Base-by-base conservation (phyloP, 2,888 invertebrate species). In the Luperina testacea region DNA sequence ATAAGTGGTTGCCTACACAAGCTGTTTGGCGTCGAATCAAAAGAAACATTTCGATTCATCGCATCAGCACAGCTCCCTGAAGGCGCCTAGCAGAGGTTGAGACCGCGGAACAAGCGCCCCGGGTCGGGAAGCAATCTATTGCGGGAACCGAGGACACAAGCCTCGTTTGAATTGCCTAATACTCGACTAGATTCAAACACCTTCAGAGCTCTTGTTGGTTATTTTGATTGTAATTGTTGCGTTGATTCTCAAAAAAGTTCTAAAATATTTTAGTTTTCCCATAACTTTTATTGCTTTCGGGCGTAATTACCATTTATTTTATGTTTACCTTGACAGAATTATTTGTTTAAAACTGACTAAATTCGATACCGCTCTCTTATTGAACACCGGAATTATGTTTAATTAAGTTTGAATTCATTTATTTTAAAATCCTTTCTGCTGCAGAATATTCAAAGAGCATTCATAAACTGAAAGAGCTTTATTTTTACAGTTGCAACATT, bases 111-210 rank as follows among this genome's bases (percentile, higher is more conserved):
- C 83, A 78, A 77, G 80, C 88, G 91, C 92, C 90, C 70, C 85
- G 81, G 88, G 91, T 87, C 80, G 86, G 88, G 87, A 91, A 90
- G 90, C 92, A 92, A 93, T 94, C 92, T 92, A 91, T 90, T 87
- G 87, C 83, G 84, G 74, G 75, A 83, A 86, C 86, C 83, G 80
- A 76, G 64, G 72, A 83, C 69, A 48, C 67, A 63, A 82, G 90
- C 83, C 83, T 87, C 87, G 89, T 92, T 92, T 87, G 83, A 84
- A 88, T 86, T 80, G 38, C 64, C 32, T 24, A 72, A 45, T 51
- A 83, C 74, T 75, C 48, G 57, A 61, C 76, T 73, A 8, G 42
- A n/a, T 9, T 61, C 9, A 48, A 32, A 24, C 9, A 7, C 9
- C 1, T 45, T 65, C 8, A 1, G 13, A 72, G 24, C 24, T n/a